Evolutionary conservation across 2,113 vertebrate species (phyloP), one percentile per base, ranked within the genome.

Genomic region (Salvelinus fontinalis): DNA sequence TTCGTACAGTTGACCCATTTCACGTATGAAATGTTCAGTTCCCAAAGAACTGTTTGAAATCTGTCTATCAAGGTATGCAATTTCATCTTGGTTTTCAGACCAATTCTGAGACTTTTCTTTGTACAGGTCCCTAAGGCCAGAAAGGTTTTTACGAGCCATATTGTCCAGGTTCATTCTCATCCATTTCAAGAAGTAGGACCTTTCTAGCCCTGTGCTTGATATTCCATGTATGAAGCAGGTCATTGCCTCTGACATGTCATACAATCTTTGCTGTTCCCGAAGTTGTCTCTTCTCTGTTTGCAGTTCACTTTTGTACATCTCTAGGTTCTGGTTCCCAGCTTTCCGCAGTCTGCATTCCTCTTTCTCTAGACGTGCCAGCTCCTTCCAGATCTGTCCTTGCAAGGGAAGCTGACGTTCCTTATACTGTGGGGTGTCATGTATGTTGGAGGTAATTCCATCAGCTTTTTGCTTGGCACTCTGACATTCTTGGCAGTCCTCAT

Each of bases 1-100:
- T 84, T 95, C 94, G 2, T 94, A 96, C n/a, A 94, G 85, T 76
- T 95, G 95, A 3, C 93, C 94, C 86, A 95, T 91, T 84, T 96
- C 95, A 60, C 93, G 85, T 39, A 96, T 83, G 68, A 95, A 95
- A 84, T 95, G 94, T 77, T 95, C 93, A 26, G 82, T 88, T 1
- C 95, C 93, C 67, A 96, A 81, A 66, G 93, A 92, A 78, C 90
- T 90, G 16, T 83, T 88, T 57, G 91, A 87, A 14, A 93, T 84
- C 59, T 92, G 67, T 72, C 0, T 79, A 9, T 92, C 92, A 59
- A 94, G 79, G 0, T 69, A 16, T 65, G 79, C 75, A 4, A 92
- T 86, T 8, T 87, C 82, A 2, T 87, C 73, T 68, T 86, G 87
- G 70, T 88, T 89, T 3, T 84, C 67, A 1, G 64, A 57, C 3